A percentile compares a stretch with the other conserved stretches of the same genome.
Evolutionary conservation across 1,140 invertebrate species (phyloP).

Genomic region (Heliothis virescens): DNA sequence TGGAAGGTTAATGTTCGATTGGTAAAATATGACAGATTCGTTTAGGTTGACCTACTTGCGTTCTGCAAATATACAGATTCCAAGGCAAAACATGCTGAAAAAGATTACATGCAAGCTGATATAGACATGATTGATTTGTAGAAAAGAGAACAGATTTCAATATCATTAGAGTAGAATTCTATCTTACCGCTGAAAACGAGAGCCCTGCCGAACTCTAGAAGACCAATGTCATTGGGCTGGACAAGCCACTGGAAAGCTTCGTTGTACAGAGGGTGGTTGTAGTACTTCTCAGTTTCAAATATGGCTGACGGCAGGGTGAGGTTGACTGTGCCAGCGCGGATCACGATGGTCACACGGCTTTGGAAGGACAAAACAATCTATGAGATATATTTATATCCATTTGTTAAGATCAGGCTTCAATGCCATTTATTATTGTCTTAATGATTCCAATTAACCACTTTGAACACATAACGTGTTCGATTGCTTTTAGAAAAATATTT

Average conservation of each 20-base stretch:
- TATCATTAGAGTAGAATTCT: not conserved
- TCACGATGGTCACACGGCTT: slow-evolving; percentile 68
- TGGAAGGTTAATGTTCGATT: no score
- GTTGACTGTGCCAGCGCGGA: slow-evolving; percentile 66
- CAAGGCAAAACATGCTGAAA: no score
- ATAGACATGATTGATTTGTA: not conserved
- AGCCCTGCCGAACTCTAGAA: slow-evolving; percentile 66
- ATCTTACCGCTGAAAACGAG: slow-evolving; percentile 66
- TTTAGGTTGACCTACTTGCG: no score
- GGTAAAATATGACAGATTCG: no score
- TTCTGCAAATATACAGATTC: no score
- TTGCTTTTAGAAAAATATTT: no score
- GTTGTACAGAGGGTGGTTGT: slow-evolving; percentile 74
- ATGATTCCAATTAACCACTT: no score
- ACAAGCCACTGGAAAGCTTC: slow-evolving; percentile 59
- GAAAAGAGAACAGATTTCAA: not conserved
- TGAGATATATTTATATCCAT: no score
- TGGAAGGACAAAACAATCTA: slow-evolving; percentile 18
- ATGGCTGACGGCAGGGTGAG: slow-evolving; percentile 62
- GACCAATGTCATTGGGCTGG: slow-evolving; percentile 75
- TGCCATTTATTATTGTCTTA: no score
- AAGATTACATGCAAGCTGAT: not conserved
- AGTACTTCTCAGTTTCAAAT: slow-evolving; percentile 74
- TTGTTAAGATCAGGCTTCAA: no score
- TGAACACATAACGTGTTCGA: no score